Evolutionary conservation across 2,113 vertebrate species (phyloP).

Genomic region (Neolamprologus variostigma): DNA sequence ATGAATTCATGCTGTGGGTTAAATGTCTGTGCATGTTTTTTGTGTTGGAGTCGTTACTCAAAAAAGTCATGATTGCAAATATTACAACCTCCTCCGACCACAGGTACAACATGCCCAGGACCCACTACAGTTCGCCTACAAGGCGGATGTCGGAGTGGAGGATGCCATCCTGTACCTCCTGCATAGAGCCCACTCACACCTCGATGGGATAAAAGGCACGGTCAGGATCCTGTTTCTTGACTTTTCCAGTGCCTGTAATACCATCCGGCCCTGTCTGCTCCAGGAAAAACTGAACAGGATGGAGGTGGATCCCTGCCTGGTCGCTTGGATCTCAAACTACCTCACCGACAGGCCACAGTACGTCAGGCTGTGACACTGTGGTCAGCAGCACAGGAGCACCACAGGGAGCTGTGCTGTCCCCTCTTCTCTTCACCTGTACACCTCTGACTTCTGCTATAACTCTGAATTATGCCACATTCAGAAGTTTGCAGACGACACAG

Average conservation of each 20-base stretch:
- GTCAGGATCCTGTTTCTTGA: not conserved
- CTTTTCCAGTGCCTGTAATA: too few relatives aligned
- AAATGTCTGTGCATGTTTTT: not conserved
- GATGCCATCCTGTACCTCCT: not conserved
- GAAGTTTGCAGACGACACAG: accelerated
- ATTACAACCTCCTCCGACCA: not conserved
- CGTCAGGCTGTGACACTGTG: too few relatives aligned
- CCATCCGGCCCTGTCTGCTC: too few relatives aligned
- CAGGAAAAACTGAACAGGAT: too few relatives aligned
- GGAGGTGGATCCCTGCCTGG: too few relatives aligned
- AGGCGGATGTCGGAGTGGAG: accelerated
- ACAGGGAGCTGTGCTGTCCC: too few relatives aligned
- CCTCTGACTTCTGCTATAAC: too few relatives aligned
- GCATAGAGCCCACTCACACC: accelerated
- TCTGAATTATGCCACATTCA: too few relatives aligned
- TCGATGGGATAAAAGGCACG: not conserved
- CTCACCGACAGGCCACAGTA: too few relatives aligned
- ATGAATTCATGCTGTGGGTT: not conserved
- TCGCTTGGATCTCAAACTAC: too few relatives aligned
- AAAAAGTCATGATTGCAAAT: not conserved
- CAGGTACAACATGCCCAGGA: not conserved
- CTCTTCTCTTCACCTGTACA: too few relatives aligned
- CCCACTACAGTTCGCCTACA: accelerated
- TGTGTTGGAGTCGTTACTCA: not conserved
- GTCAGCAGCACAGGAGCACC: too few relatives aligned